Percentiles rank a stretch among this genome's conserved stretches.
Evolutionary conservation across 2,888 invertebrate genomes (phyloP).

Genomic region (Noctua janthina): DNA sequence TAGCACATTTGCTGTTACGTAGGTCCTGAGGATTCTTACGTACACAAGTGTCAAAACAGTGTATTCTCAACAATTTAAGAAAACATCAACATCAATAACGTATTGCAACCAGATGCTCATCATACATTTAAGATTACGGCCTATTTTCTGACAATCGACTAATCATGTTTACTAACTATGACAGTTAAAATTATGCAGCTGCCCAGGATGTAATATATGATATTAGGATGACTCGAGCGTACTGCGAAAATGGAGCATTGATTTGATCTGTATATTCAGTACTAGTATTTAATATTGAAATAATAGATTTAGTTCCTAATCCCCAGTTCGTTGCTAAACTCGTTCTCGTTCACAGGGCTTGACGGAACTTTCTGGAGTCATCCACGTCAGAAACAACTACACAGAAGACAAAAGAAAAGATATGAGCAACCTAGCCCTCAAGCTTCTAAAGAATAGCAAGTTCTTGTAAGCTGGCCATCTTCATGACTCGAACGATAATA

Average conservation of each 20-base stretch:
- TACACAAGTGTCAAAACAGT: conserved; percentile 10
- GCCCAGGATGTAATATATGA: conserved; percentile 44
- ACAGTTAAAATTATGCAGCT: conserved; percentile 58
- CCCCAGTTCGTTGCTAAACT: neutral
- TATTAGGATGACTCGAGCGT: conserved; percentile 14
- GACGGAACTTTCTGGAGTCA: no score
- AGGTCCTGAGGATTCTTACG: neutral
- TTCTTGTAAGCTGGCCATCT: conserved; percentile 2
- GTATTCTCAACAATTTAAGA: conserved; percentile 11
- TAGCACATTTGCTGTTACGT: neutral
- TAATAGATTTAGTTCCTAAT: neutral
- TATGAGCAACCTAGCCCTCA: neutral
- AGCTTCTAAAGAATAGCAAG: neutral
- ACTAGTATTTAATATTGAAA: neutral
- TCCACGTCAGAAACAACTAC: neutral
- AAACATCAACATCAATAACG: conserved; percentile 30
- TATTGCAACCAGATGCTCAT: conserved; percentile 39
- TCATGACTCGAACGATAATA: conserved; percentile 12
- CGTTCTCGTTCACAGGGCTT: neutral
- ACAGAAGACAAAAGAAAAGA: neutral
- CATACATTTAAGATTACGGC: conserved; percentile 48
- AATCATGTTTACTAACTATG: conserved; percentile 45
- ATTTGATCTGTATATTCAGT: conserved; percentile 13
- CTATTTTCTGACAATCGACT: conserved; percentile 49
- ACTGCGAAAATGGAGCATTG: conserved; percentile 28